A percentile compares a stretch with the other conserved stretches of the same genome.
phyloP scores from a whole-genome alignment of 2,888 invertebrate genomes.

The Leucophora obtusa region DNA sequence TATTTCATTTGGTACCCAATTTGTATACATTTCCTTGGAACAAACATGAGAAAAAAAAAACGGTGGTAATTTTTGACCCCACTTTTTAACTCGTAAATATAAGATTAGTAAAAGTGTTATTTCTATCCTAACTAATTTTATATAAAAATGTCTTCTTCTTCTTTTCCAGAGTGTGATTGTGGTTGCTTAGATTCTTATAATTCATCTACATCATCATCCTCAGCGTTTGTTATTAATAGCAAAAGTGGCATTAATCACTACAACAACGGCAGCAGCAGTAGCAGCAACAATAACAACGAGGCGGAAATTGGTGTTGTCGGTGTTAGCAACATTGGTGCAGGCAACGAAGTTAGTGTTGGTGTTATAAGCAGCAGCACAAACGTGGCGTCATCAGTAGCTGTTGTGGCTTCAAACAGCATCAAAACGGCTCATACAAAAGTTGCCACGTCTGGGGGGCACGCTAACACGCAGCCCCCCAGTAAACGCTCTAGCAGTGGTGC shows the following conservation, averaged over 20 bases:
- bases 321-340: conserved; percentile 63
- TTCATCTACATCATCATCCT: conserved; percentile 51
- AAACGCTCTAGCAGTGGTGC: conserved; percentile 89
- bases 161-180: conserved; percentile 76
- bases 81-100: no score
- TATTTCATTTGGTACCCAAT: no score
- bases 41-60: no score
- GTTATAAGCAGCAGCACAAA: conserved; percentile 66
- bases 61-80: no score
- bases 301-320: conserved; percentile 67
- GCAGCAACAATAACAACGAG: conserved; percentile 61
- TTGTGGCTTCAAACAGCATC: conserved; percentile 74
- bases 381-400: conserved; percentile 67
- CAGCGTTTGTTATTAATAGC: conserved; percentile 50
- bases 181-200: conserved; percentile 77
- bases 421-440: conserved; percentile 80
- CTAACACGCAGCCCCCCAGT: conserved; percentile 81
- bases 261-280: conserved; percentile 40
- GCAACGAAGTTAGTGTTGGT: conserved; percentile 62
- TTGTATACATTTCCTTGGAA: no score
- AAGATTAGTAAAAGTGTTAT: no score
- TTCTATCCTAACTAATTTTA: not conserved
- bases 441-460: conserved; percentile 79
- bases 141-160: not conserved
- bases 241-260: conserved; percentile 39